Evolutionary conservation across 2,797 vertebrate species (phyloP), one percentile per base, ranked within the genome.

Genomic region (Chloroceryle inda): DNA sequence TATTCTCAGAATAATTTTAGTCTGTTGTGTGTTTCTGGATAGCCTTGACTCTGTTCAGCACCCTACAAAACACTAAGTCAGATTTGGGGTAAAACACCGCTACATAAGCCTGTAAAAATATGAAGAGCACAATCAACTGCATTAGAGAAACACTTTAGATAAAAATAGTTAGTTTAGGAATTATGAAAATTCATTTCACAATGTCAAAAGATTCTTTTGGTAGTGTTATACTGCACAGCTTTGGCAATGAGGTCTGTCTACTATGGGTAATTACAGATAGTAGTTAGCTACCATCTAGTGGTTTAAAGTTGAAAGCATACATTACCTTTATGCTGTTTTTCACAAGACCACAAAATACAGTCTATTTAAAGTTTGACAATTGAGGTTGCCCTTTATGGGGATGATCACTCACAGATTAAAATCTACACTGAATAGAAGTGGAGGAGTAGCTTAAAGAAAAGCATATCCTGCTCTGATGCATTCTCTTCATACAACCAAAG

Each of bases 201-300:
- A 10, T 4, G 5, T 22, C 44, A 35, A 11, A 81, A 72, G 20
- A 29, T 18, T 64, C 67, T 33, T 85, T 42, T 80, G 0, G 15
- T 40, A 53, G 26, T 3, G 10, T 35, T 58, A 27, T 1, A 44
- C 7, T 8, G 35, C n/a, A 9, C 21, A n/a, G 49, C 47, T 80
- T 35, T 0, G 2, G 17, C 11, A n/a, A 37, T 0, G 0, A 42
- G 6, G 3, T 15, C 33, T 88, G 26, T 73, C 40, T 13, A 29
- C 22, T 13, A 9, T 2, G 3, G 17, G 17, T 16, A 33, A 10
- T 35, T 55, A 83, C 55, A 53, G 11, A 22, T 12, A 78, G 96
- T 69, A 52, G 62, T 89, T 49, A 83, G 89, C 96, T 97, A 95
- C 98, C 98, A 97, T 89, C 98, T 89, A 96, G 97, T 56, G 97